Conservation (phyloP, 2,888 invertebrate genomes). For the Notodonta dromedarius region DNA sequence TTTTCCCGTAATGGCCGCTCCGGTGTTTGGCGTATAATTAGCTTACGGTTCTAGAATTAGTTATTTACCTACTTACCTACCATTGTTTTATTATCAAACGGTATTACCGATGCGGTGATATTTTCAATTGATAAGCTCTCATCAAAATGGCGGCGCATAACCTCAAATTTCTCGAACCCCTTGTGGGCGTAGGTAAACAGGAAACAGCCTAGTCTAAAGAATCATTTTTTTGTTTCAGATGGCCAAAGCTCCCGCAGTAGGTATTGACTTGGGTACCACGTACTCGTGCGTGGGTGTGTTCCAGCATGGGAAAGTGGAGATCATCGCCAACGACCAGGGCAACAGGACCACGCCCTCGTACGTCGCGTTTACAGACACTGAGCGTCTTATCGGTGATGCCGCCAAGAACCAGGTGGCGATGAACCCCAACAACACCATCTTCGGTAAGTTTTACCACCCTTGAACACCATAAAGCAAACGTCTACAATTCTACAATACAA, state of each 20-base stretch:
- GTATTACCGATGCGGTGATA: constrained; percentile 19
- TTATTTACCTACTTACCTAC: neutral
- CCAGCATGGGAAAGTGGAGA: constrained; percentile 95
- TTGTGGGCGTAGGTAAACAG: neutral
- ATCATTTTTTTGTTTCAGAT: constrained; percentile 69
- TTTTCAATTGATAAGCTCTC: constrained; percentile 10
- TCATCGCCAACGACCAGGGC: constrained; percentile 96
- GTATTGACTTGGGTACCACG: constrained; percentile 98
- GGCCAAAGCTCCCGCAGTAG: constrained; percentile 93
- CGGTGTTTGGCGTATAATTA: constrained; percentile 15
- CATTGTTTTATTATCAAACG: neutral
- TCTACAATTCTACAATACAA: neutral
- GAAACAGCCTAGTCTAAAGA: constrained; percentile 6
- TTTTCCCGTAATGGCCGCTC: constrained; percentile 58
- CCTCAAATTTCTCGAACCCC: constrained; percentile 9
- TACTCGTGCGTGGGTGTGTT: constrained; percentile 97
- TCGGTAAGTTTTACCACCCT: constrained; percentile 82
- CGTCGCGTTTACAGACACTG: constrained; percentile 94
- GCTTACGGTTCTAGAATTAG: constrained; percentile 1
- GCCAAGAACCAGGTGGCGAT: constrained; percentile 94
- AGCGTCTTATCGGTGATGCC: constrained; percentile 92
- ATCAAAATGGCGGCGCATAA: constrained; percentile 38
- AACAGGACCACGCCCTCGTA: constrained; percentile 94
- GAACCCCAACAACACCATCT: constrained; percentile 95
- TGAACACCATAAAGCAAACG: neutral